Evolutionary conservation across 1,140 invertebrate genomes (phyloP), one percentile per base, ranked within the genome.

Genomic region (Lepidurus arcticus): DNA sequence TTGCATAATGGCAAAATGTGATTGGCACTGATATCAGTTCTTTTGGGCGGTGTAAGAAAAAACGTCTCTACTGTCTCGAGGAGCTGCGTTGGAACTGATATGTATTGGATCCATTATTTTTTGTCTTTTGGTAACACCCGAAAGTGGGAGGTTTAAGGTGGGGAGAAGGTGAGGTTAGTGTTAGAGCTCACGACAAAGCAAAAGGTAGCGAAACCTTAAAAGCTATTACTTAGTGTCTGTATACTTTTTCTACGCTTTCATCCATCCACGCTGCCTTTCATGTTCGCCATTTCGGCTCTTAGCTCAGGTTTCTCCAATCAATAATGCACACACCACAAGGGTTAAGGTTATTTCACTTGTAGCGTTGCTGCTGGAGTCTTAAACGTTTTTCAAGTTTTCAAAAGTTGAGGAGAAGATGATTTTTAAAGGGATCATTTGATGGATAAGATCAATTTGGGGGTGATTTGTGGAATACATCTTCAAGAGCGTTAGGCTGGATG

Each of bases 301-400:
- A 65, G 53, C 53, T 65, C 53, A 65, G 53, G 53, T 65, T 65
- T 65, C 53, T 65, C 53, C 53, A 65, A 65, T 65, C 53, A 65
- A 65, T 65, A 65, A 65, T 65, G 53, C 53, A 65, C 53, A 65
- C 53, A 65, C 21, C 21, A 65, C 53, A 65, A 65, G 53, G 53
- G 53, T 65, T 65, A 65, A 65, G 53, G 53, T 65, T 65, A 21
- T 65, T 65, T 65, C 13, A 21, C 8, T 13, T 13, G 53, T 65
- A 65, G 21, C 53, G 13, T 65, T 13, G 53, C 9, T 65, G 21
- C 16, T 21, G 53, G 6, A n/a, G 9, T 65, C 53, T 65, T 65
- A 65, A 13, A 7, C 53, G 6, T 65, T 65, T 65, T 65, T 65
- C 9, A 7, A n/a, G 16, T 16, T 13, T 9, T 65, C 16, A 47